Conservation (phyloP, 2,113 vertebrate species). For the Pteronura brasiliensis region DNA sequence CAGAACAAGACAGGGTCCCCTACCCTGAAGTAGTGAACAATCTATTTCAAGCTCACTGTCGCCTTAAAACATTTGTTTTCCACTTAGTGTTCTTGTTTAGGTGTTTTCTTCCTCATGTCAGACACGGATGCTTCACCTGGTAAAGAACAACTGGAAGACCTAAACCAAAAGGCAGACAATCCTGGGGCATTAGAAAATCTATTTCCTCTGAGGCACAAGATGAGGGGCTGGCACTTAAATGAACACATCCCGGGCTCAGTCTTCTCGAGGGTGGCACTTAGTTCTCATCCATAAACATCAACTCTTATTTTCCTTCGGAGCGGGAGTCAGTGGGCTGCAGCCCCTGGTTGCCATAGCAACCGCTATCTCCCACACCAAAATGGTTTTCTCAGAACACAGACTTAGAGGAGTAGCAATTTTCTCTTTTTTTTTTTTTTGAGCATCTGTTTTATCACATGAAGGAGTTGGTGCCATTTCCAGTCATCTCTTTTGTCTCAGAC, state of each 20-base stretch:
- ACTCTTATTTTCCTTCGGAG: constrained; percentile 53
- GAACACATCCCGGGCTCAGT: not conserved
- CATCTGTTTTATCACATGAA: constrained; percentile 49
- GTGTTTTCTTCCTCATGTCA: not conserved
- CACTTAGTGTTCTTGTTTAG: not conserved
- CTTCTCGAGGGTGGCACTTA: constrained; percentile 12
- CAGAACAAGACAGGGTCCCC: not conserved
- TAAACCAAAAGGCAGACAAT: not conserved
- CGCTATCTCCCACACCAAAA: constrained; percentile 59
- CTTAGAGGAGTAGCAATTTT: constrained; percentile 45
- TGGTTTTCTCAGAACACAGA: constrained; percentile 66
- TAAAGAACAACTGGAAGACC: not conserved
- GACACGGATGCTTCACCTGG: not conserved
- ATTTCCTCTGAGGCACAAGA: not conserved
- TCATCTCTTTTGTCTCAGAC: constrained; percentile 28
- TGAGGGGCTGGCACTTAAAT: not conserved
- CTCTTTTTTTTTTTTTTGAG: constrained; percentile 40
- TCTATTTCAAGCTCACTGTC: not conserved
- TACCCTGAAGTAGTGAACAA: not conserved
- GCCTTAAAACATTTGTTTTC: constrained; percentile 5
- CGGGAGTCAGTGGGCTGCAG: constrained; percentile 55
- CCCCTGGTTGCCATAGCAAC: constrained; percentile 72
- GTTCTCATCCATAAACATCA: constrained; percentile 61
- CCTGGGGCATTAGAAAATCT: not conserved
- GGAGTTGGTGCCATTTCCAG: constrained; percentile 37